Conservation (phyloP, 2,888 invertebrate species). For the Lordiphosa fenestrarum region DNA sequence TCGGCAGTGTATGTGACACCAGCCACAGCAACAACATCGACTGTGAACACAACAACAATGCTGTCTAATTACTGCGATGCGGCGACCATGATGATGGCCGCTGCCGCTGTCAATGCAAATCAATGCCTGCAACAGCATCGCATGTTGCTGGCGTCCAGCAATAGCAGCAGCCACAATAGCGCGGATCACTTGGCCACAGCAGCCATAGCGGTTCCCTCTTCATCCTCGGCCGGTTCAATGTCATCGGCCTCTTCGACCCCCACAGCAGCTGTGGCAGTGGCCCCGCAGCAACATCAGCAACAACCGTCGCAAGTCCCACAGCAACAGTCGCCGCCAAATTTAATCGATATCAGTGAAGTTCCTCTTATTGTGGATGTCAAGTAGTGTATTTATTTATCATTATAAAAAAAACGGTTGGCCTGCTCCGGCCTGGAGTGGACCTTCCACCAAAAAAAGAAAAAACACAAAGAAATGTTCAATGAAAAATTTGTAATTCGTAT, state of each 20-base stretch:
- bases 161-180: slow-evolving; percentile 36
- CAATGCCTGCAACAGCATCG: slow-evolving; percentile 79
- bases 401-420: slow-evolving; percentile 39
- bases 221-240: slow-evolving; percentile 58
- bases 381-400: slow-evolving; percentile 76
- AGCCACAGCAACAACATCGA: slow-evolving; percentile 39
- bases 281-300: slow-evolving; percentile 38
- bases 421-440: slow-evolving; percentile 6
- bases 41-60: slow-evolving; percentile 76
- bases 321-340: slow-evolving; percentile 78
- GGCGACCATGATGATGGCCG: slow-evolving; percentile 80
- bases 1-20: slow-evolving; percentile 53
- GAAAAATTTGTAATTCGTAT: slow-evolving; percentile 45
- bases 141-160: slow-evolving; percentile 64
- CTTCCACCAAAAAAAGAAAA: slow-evolving; percentile 10
- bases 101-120: slow-evolving; percentile 79
- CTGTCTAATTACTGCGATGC: slow-evolving; percentile 80
- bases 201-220: slow-evolving; percentile 46
- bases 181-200: slow-evolving; percentile 39
- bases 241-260: slow-evolving; percentile 71
- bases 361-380: slow-evolving; percentile 81
- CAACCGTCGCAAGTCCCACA: slow-evolving; percentile 35
- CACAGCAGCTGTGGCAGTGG: slow-evolving; percentile 40
- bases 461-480: slow-evolving; percentile 22
- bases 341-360: slow-evolving; percentile 80